A percentile compares a stretch with the other conserved stretches of the same genome.
These are phyloP conservation scores for Drosophila subobscura DNA, from an alignment of 1,140 invertebrate genomes.

Conservation along the genomic window DNA sequence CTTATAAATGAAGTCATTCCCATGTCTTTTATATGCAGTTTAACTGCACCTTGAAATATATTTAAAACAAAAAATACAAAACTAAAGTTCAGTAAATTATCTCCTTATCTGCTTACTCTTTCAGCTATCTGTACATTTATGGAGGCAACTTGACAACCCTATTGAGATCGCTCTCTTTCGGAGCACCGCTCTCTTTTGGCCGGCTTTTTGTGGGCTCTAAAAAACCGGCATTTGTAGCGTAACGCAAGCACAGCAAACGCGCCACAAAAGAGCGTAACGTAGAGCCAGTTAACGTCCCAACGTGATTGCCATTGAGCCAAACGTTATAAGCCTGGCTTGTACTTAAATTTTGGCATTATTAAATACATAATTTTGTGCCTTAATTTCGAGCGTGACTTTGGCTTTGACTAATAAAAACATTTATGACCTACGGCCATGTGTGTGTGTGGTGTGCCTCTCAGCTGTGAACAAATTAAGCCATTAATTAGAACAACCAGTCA, in stretches of 20 bases:
- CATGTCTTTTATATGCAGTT: neutral
- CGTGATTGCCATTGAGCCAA: conserved; percentile 40
- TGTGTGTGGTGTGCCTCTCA: conserved; percentile 26
- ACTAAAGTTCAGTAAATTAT: neutral
- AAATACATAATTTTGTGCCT: conserved; percentile 1
- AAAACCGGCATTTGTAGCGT: conserved; percentile 51
- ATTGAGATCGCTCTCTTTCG: conserved; percentile 35
- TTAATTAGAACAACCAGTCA: conserved; percentile 64
- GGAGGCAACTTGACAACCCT: conserved; percentile 50
- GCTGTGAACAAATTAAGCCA: conserved; percentile 47
- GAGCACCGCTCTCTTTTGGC: conserved; percentile 24
- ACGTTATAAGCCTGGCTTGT: conserved; percentile 34
- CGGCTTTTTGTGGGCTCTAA: conserved; percentile 42
- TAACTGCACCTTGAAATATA: conserved; percentile 9
- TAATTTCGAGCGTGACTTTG: conserved; percentile 2
- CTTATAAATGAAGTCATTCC: conserved; percentile 32
- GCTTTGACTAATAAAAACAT: conserved; percentile 1
- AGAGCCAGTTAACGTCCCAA: conserved; percentile 5
- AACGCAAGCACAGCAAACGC: conserved; percentile 22
- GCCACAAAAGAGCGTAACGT: conserved; percentile 20
- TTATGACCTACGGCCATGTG: conserved; percentile 21
- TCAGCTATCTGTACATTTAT: neutral
- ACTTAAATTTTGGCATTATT: conserved; percentile 27
- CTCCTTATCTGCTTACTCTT: too few species aligned
- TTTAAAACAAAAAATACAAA: neutral